Base-by-base conservation (phyloP, 2,888 invertebrate species). In the Rhamnusium bicolor region DNA sequence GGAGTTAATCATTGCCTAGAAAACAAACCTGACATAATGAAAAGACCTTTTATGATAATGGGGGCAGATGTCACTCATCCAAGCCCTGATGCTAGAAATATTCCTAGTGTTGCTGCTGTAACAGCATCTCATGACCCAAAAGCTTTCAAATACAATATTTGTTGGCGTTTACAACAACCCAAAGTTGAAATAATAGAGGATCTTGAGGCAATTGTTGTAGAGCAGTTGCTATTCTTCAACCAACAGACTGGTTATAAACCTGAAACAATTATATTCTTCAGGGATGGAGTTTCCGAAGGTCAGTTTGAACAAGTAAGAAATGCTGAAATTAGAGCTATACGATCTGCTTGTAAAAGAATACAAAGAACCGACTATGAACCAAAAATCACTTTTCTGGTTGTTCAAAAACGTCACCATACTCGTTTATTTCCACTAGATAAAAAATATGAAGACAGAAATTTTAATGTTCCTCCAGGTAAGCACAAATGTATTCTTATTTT, bases 401-500 rank as follows among this genome's bases (percentile, higher is more conserved):
- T 99, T 0, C 98, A 99, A 87, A 99, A 99, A 88, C 91, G 99
- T 0, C 99, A 99, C 89, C 98, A 99, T 85, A 97, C 98, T 0
- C 91, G 98, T 54, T 84, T 91, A 16, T 91, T 91, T 76, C 90
- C 91, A 0, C 83, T 82, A 0, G 82, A 87, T 71, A 72, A 68
- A 2, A 88, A 90, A 75, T 82, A 83, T 0, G 88, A 89, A 78
- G 93, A 93, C 27, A 92, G 88, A 83, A 93, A 92, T 77, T 89
- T 89, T 4, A 96, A 96, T 72, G 85, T 85, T 19, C 85, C 84
- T 4, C 95, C 97, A 0, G 84, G 81, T 82, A 72, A 80, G 66
- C n/a, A n/a, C n/a, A n/a, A n/a, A n/a, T n/a, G n/a, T n/a, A n/a
- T n/a, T n/a, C n/a, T n/a, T n/a, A n/a, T n/a, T n/a, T n/a, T n/a